Evolutionary conservation across 2,113 vertebrate species (phyloP), one percentile per base, ranked within the genome.

Genomic region (Arvicanthis niloticus): DNA sequence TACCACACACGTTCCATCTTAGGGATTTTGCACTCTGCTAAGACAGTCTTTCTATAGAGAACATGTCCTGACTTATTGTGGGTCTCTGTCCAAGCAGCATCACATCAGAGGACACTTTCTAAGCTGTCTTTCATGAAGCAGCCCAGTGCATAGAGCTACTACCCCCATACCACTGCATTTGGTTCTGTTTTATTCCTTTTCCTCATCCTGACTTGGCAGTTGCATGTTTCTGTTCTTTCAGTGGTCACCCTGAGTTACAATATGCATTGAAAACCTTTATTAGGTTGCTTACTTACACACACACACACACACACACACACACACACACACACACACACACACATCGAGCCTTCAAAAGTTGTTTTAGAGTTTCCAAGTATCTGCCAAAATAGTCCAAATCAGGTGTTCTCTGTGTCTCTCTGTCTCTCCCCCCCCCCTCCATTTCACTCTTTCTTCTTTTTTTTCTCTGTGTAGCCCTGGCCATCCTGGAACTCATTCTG

Each of bases 311-410:
- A 48, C 11, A 48, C 45, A 48, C 65, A 67, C 15, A 48, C 45
- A 77, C 45, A 34, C 12, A 51, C 29, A 78, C 48, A 77, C 26
- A 78, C 77, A 53, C 31, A 56, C 11, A 81, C 19, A 56, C 3
- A n/a, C 34, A 22, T n/a, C 58, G 51, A 81, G 34, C 48, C 51
- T 80, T 56, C 77, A 37, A 80, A 81, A 37, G 12, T 11, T 37
- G 9, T 45, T 94, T 84, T 45, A 85, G 75, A 62, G 72, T 85
- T 78, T 65, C 51, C 24, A 62, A 48, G 22, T 70, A 80, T 51
- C 31, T 96, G 21, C 58, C 81, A 51, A 88, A 95, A 70, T 75
- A 70, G 7, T 58, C 62, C 31, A 65, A 92, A 16, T 85, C 84
- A 75, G 85, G 5, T 42, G 81, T 70, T n/a, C 22, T 26, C 7